Base-by-base conservation (phyloP, 2,888 invertebrate species). In the Drosophila borborema region DNA sequence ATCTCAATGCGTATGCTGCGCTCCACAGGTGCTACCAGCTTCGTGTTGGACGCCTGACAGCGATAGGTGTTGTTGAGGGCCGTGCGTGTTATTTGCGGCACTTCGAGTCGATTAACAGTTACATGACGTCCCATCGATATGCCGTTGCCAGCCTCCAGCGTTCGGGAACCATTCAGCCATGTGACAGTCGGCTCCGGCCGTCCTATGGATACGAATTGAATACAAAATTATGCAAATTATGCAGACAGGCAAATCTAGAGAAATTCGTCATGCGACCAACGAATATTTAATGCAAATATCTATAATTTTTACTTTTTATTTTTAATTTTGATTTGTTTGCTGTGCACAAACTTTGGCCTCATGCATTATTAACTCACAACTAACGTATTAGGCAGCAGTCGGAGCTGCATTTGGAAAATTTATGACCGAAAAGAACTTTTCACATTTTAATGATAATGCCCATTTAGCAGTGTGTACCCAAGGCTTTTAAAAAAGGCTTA, bases 41-140 rank as follows among this genome's bases (percentile, higher is more conserved):
- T 96, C 51, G 97, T 97, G 92, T 98, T 98, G 67, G 96, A 96
- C 14, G 97, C 97, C 92, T 97, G 96, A 92, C 98, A 98, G 92
- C 96, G 97, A 94, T 96, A 97, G 40, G 97, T 97, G 46, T 97
- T 96, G 93, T 97, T 97, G 67, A 97, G 94, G 84, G 97, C 96
- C 72, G 95, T 95, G 79, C 97, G 94, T 80, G 95, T 95, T 64
- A 98, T 94, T 78, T 95, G 95, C 20, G 95, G 95, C 80, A 97
- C 95, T 91, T 96, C 96, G 83, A 98, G 93, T 69, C 96, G 95
- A 94, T 97, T 98, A 69, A 97, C 96, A 49, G 97, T 96, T 62
- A 97, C 96, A 91, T 96, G 96, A 38, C 95, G 95, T 71, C 95
- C 96, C 79, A 95, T 95, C 78, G 95, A 95, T 82, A 95, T 95